phyloP scores from a whole-genome alignment of 2,113 vertebrate genomes.

The Rhinopomastus cyanomelas region DNA sequence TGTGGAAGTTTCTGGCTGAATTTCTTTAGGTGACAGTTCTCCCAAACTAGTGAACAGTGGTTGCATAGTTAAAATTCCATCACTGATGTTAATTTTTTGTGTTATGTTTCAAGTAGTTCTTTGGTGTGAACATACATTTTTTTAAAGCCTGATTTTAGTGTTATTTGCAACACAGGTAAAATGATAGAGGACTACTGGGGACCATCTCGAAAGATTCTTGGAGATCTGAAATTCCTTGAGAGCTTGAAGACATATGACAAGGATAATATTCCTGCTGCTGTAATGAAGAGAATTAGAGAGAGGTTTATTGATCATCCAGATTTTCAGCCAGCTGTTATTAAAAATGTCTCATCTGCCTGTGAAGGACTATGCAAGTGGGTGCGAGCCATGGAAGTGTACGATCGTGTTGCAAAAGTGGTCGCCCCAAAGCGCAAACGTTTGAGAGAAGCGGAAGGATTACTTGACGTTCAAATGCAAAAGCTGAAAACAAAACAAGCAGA shows the following conservation, averaged over 20 bases:
- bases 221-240: constrained; percentile 91
- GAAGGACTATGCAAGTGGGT: constrained; percentile 95
- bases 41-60: neutral
- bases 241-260: constrained; percentile 86
- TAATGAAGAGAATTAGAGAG: constrained; percentile 89
- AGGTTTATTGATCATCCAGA: constrained; percentile 86
- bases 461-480: constrained; percentile 81
- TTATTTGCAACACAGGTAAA: constrained; percentile 79
- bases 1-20: neutral
- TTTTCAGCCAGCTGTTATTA: constrained; percentile 87
- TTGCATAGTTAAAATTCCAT: neutral
- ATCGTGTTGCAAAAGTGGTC: constrained; percentile 87
- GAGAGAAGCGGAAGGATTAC: constrained; percentile 77
- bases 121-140: neutral
- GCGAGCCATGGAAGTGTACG: constrained; percentile 90
- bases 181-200: constrained; percentile 95
- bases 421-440: constrained; percentile 86
- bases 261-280: constrained; percentile 81
- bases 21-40: neutral
- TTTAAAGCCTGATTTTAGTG: neutral
- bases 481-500: constrained; percentile 84
- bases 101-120: neutral
- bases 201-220: constrained; percentile 86
- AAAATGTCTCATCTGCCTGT: constrained; percentile 91
- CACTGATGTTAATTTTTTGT: neutral